Base-by-base conservation (phyloP, 2,888 invertebrate species). In the Dromius quadrimaculatus region DNA sequence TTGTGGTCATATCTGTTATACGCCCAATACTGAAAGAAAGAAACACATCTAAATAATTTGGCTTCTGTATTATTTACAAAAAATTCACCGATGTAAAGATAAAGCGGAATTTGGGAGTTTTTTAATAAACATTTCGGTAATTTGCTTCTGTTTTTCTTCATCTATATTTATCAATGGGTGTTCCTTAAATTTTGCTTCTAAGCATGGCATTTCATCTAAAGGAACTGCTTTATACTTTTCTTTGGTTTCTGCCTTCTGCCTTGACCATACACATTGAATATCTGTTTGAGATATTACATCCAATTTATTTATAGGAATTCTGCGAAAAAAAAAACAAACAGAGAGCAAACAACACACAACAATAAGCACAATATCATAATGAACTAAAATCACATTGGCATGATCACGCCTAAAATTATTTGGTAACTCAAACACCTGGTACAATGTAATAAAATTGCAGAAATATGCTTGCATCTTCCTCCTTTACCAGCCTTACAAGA, bases 281-380 rank as follows among this genome's bases (percentile, higher is more conserved):
- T 54, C 54, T 23, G 54, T 54, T 28, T 54, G 54, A 11, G 54
- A 54, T n/a, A 54, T 54, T 54, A 28, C 13, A 9, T 28, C 54
- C 54, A 54, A 28, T 54, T 54, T 54, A 54, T 54, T 54, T 54
- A 54, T 54, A 5, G 54, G 1, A 11, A 13, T 54, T 54, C 54
- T 54, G 28, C n/a, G n/a, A n/a, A 54, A 28, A 54, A 22, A 54
- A 54, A 54, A 1, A 20, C 20, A 50, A 50, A 50, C n/a, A n/a
- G n/a, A 50, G 13, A 50, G 50, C 50, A 50, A 50, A 22, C 50
- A 50, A 50, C 50, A 50, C 5, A 17, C 19, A 50, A 50, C 22
- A 50, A 50, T 50, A 50, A 19, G 50, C 20, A 50, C 50, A 50
- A 20, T 13, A 45, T 45, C 45, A 45, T 45, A 45, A 45, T 45